Evolutionary conservation across 1,140 invertebrate genomes (phyloP).

Genomic region (Euura saliciscinereae): DNA sequence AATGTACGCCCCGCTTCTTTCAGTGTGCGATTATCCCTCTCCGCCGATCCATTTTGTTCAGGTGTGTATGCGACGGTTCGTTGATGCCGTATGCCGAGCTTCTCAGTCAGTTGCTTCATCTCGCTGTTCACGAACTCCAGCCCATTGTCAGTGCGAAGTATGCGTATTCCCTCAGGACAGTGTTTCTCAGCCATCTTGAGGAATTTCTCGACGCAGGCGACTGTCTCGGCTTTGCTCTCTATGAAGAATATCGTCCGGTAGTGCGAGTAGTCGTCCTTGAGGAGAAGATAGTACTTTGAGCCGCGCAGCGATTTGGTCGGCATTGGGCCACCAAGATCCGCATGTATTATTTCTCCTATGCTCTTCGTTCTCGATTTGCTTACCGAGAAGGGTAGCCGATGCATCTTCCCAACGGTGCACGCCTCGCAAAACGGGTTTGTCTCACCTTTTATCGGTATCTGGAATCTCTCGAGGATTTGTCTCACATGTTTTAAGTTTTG

Average conservation of each 20-base stretch:
- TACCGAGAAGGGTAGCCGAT: constrained; percentile 34
- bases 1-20: constrained; percentile 52
- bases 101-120: constrained; percentile 36
- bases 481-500: constrained; percentile 49
- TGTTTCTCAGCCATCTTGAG: constrained; percentile 42
- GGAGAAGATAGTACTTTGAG: constrained; percentile 41
- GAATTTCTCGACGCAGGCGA: constrained; percentile 42
- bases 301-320: constrained; percentile 40
- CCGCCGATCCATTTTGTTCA: constrained; percentile 58
- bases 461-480: constrained; percentile 36
- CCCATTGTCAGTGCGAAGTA: constrained; percentile 54
- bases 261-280: constrained; percentile 53
- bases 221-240: constrained; percentile 49
- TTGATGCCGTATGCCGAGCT: constrained; percentile 47
- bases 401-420: constrained; percentile 47
- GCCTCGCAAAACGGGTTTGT: constrained; percentile 38
- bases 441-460: constrained; percentile 30
- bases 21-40: constrained; percentile 50
- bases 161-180: constrained; percentile 42
- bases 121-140: constrained; percentile 48
- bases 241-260: constrained; percentile 49
- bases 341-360: constrained; percentile 49
- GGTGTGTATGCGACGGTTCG: constrained; percentile 52
- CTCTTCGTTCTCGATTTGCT: constrained; percentile 31
- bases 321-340: constrained; percentile 56